phyloP scores from a whole-genome alignment of 2,888 invertebrate species.

The Molorchus minor region DNA sequence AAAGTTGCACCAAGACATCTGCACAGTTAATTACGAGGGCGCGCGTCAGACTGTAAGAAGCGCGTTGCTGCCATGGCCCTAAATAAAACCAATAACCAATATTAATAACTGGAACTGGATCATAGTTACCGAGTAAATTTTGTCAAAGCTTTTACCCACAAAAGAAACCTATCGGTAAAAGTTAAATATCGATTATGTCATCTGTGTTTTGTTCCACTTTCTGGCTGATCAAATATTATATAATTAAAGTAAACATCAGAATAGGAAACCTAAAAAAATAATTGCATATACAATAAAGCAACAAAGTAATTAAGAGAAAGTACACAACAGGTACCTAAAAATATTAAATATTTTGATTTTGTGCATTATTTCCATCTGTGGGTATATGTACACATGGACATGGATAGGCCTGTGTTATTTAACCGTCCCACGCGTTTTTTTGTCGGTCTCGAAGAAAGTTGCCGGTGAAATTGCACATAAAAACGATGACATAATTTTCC shows the following conservation, averaged over 20 bases:
- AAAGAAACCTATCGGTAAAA: conserved; percentile 26
- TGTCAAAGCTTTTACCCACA: conserved; percentile 7
- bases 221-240: conserved; percentile 30
- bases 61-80: too few species aligned
- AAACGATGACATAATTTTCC: conserved; percentile 29
- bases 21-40: too few species aligned
- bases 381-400: too few species aligned
- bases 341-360: neutral
- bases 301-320: conserved; percentile 30
- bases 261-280: conserved; percentile 25
- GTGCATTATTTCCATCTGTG: too few species aligned
- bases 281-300: conserved; percentile 23
- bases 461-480: conserved; percentile 15
- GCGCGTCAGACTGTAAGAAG: too few species aligned
- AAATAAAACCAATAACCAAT: too few species aligned
- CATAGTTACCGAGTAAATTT: neutral
- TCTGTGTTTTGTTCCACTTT: conserved; percentile 31
- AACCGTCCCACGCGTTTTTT: neutral
- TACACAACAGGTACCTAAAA: neutral
- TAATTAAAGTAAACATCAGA: conserved; percentile 29
- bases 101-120: too few species aligned
- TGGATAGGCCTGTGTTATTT: too few species aligned
- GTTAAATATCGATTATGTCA: conserved; percentile 31
- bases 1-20: too few species aligned
- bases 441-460: conserved; percentile 2